Evolutionary conservation across 2,797 vertebrate species (phyloP).

Genomic region (Tadarida brasiliensis): DNA sequence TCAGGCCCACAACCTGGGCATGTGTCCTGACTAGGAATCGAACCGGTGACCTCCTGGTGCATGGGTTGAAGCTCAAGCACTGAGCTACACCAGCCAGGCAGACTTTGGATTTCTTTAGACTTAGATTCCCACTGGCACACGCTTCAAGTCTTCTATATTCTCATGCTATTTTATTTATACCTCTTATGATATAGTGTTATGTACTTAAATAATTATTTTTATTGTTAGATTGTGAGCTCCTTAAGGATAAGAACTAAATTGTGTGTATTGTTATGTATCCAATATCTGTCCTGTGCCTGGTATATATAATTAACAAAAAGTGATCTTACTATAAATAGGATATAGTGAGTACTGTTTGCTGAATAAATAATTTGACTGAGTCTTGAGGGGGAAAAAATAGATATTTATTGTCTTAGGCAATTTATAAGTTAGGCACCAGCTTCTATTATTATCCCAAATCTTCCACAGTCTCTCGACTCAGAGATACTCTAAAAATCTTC

Average conservation of each 20-base stretch:
- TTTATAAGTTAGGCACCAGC: not conserved
- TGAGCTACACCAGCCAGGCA: not conserved
- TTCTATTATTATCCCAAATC: slow-evolving; percentile 1
- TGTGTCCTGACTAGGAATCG: too few species aligned
- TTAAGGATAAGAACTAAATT: not conserved
- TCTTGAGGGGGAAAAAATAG: not conserved
- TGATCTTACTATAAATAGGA: not conserved
- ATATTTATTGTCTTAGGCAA: not conserved
- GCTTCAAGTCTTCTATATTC: not conserved
- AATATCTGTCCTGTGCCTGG: not conserved
- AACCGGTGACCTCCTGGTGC: too few species aligned
- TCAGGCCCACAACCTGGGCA: too few species aligned
- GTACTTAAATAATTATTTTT: slow-evolving; percentile 15
- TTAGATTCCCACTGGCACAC: not conserved
- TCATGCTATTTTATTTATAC: not conserved
- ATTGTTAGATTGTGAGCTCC: not conserved
- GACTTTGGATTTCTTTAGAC: not conserved
- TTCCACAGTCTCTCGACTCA: not conserved
- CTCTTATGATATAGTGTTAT: not conserved
- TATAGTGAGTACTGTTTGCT: not conserved
- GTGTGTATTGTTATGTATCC: not conserved
- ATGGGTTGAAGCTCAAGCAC: too few species aligned
- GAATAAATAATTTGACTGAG: slow-evolving; percentile 18
- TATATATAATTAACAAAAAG: slow-evolving; percentile 11
- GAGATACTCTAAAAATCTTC: not conserved